Evolutionary conservation across 2,888 invertebrate species (phyloP).

Genomic region (Lathronympha strigana): DNA sequence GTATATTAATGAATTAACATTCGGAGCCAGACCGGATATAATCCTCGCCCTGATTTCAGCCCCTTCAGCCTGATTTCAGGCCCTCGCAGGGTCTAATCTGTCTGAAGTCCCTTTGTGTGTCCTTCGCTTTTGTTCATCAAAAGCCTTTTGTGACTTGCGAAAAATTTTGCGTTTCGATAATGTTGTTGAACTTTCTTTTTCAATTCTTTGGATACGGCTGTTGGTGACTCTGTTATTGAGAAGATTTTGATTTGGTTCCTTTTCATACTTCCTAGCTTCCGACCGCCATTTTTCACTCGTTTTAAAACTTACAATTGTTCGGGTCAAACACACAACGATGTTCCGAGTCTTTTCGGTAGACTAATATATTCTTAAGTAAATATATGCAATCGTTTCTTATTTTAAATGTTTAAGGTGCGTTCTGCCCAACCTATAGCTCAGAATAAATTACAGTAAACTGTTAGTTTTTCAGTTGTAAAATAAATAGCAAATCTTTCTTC

Average conservation of each 20-base stretch:
- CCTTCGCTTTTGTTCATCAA: not conserved
- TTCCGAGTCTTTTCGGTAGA: too few species aligned
- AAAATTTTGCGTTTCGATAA: not conserved
- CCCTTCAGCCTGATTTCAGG: not conserved
- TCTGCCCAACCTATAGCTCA: too few species aligned
- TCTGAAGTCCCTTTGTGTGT: conserved; percentile 14
- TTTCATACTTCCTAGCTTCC: too few species aligned
- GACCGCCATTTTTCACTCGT: too few species aligned
- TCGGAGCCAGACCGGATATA: not conserved
- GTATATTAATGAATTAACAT: conserved; percentile 14
- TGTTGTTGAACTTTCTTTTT: conserved; percentile 10
- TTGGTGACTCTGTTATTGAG: not conserved
- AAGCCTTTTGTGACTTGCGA: conserved; percentile 1
- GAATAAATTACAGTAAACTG: too few species aligned
- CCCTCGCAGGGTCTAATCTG: conserved; percentile 6
- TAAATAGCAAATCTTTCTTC: too few species aligned
- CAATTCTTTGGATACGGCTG: not conserved
- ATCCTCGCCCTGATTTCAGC: conserved; percentile 8
- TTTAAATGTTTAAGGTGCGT: too few species aligned
- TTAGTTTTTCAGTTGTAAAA: too few species aligned
- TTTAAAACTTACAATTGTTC: too few species aligned
- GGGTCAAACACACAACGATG: too few species aligned
- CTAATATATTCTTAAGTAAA: too few species aligned
- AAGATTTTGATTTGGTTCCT: not conserved
- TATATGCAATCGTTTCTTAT: too few species aligned